phyloP scores from a whole-genome alignment of 2,888 invertebrate species.

The Fabriciana adippe region DNA sequence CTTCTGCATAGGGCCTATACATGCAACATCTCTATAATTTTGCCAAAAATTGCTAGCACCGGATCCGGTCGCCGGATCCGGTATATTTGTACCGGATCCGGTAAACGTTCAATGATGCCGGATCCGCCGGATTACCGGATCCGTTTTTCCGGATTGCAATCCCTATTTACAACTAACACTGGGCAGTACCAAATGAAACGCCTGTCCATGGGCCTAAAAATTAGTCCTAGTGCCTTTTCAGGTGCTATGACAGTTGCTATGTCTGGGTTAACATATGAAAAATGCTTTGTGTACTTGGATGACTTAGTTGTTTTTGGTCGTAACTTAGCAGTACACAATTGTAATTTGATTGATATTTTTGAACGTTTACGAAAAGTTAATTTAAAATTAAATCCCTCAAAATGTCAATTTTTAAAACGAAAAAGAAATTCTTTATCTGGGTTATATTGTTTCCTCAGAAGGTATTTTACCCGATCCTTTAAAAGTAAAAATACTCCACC shows the following conservation, averaged over 20 bases:
- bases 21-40: too few species aligned
- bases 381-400: conserved; percentile 28
- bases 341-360: too few species aligned
- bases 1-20: too few species aligned
- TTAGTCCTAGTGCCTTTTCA: conserved; percentile 32
- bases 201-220: conserved; percentile 37
- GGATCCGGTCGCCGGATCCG: too few species aligned
- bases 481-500: conserved; percentile 5
- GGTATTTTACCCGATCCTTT: conserved; percentile 7
- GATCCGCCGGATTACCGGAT: too few species aligned
- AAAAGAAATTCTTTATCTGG: conserved; percentile 19
- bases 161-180: conserved; percentile 11
- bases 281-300: too few species aligned
- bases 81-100: too few species aligned
- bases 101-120: too few species aligned
- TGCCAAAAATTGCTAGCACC: too few species aligned
- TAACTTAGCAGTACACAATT: too few species aligned
- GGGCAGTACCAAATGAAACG: conserved; percentile 36
- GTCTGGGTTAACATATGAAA: conserved; percentile 21
- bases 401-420: conserved; percentile 30
- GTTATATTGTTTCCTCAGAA: conserved; percentile 16
- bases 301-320: too few species aligned
- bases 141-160: too few species aligned
- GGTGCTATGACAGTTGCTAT: conserved; percentile 37
- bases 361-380: conserved; percentile 22